phyloP scores from a whole-genome alignment of 2,888 invertebrate species.

The Lepetodrilus schrolli region DNA sequence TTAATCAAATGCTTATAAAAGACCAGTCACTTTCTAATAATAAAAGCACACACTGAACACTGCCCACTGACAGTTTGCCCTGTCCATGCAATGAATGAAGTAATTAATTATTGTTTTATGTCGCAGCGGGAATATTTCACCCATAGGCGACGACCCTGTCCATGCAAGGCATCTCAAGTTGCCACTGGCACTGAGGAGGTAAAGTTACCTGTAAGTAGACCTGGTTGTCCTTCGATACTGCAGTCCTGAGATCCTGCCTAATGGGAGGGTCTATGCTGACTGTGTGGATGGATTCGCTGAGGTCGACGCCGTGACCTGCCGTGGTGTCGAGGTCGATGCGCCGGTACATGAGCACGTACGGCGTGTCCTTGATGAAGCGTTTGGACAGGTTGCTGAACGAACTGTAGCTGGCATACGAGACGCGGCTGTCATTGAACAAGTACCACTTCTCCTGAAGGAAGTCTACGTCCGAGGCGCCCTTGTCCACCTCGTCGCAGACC shows the following conservation, averaged over 20 bases:
- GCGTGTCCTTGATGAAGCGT: constrained; percentile 82
- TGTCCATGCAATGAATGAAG: too few relatives aligned
- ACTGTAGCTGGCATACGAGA: constrained; percentile 75
- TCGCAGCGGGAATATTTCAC: too few relatives aligned
- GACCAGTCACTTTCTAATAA: too few relatives aligned
- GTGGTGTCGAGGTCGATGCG: constrained; percentile 48
- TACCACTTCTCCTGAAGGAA: constrained; percentile 81
- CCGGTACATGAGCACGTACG: constrained; percentile 87
- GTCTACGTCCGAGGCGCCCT: constrained; percentile 53
- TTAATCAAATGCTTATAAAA: too few relatives aligned
- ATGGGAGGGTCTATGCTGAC: constrained; percentile 51
- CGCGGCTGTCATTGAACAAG: constrained; percentile 87
- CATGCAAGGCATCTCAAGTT: too few relatives aligned
- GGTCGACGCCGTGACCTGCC: constrained; percentile 33
- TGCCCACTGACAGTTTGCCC: too few relatives aligned
- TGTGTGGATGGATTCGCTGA: constrained; percentile 37
- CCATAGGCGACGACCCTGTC: too few relatives aligned
- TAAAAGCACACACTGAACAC: too few relatives aligned
- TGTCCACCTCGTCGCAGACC: constrained; percentile 43
- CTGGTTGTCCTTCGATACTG: constrained; percentile 62
- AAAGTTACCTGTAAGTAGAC: constrained; percentile 61
- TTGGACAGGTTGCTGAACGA: constrained; percentile 67
- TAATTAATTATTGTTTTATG: too few relatives aligned
- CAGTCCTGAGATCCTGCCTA: constrained; percentile 51
- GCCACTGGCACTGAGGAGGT: too few relatives aligned